Base-by-base conservation (phyloP, 2,113 vertebrate species). In the Hemibagrus wyckioides region DNA sequence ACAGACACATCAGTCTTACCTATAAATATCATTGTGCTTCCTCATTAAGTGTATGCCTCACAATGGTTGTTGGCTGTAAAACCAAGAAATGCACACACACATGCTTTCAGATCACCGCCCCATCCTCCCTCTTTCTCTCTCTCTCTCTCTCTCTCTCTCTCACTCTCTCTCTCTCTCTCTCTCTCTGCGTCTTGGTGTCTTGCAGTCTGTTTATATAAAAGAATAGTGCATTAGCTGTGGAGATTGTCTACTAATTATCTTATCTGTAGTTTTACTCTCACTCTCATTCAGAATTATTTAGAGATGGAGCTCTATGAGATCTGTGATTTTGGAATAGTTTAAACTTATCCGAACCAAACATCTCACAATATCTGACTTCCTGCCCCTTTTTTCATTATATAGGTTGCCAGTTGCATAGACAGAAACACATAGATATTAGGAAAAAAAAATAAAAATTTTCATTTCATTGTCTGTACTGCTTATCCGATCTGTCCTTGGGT, bases 181-280 rank as follows among this genome's bases (percentile, higher is more conserved):
- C 25, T 73, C 7, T 73, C 69, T 36, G 85, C 85, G 44, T 48
- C 44, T 48, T 48, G 44, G 44, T 48, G 9, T 48, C 44, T 54
- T 77, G 57, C 14, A 36, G 41, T 61, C 84, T 17, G 81, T 84
- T 87, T 52, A 50, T 52, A 86, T 71, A 50, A 87, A 87, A 61
- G 50, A 39, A 84, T 39, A 84, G 21, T 52, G 82, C 61, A 52
- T 39, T 83, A 61, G 23, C 25, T 9, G 8, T 2, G 21, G 17
- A 39, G 36, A 41, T 19, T 39, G 28, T 76, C 44, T 41, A 21
- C 41, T 48, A 28, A 28, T 6, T 9, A 9, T 48, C 25, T 30
- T 77, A 71, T 33, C 36, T 71, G 67, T 71, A 67, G 63, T 67
- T 67, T 30, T 33, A 33, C n/a, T 67, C 63, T 67, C 14, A 67